Evolutionary conservation across 2,888 invertebrate species (phyloP).

Genomic region (Brachyptera risi): DNA sequence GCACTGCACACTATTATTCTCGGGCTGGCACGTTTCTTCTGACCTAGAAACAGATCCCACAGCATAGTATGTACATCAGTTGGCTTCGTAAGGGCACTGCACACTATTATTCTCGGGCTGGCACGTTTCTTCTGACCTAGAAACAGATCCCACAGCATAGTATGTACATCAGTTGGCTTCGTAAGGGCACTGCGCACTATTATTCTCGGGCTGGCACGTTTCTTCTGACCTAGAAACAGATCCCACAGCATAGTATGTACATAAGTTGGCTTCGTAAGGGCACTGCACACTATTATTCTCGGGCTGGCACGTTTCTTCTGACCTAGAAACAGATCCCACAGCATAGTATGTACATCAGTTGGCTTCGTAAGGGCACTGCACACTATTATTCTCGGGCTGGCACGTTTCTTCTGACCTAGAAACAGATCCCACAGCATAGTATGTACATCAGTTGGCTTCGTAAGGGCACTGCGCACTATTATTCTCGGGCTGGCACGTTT

Average conservation of each 20-base stretch:
- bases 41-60: neutral
- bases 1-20: neutral
- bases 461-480: neutral
- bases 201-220: neutral
- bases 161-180: no score
- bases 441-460: no score
- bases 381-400: neutral
- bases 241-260: no score
- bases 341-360: no score
- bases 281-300: neutral
- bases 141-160: no score
- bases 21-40: neutral
- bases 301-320: neutral
- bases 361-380: neutral
- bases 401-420: neutral
- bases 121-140: neutral
- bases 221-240: neutral
- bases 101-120: neutral
- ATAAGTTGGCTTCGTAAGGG: neutral
- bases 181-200: neutral
- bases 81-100: neutral
- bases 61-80: no score
- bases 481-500: neutral
- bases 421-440: no score
- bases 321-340: neutral